These are phyloP conservation scores for Agriopis leucophaearia DNA, from an alignment of 2,888 invertebrate species.

Conservation along the genomic window DNA sequence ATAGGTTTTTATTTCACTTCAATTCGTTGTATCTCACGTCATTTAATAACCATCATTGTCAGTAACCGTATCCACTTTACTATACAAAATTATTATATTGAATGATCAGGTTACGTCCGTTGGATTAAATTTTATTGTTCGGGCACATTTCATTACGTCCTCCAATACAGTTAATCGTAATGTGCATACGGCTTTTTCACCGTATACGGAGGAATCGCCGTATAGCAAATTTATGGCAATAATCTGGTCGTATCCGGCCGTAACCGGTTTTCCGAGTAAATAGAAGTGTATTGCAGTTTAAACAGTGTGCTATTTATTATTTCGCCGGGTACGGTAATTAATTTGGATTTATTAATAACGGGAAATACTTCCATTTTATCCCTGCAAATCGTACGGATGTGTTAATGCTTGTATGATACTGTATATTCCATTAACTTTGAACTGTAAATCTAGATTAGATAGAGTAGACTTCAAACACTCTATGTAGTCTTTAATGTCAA, in stretches of 20 bases:
- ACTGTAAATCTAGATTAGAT: background rate
- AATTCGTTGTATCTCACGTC: background rate
- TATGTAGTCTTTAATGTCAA: too few species aligned
- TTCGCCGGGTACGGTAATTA: conserved; percentile 58
- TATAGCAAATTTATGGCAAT: conserved; percentile 75
- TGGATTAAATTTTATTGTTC: conserved; percentile 66
- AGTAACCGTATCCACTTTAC: conserved; percentile 36
- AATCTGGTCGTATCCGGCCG: conserved; percentile 74
- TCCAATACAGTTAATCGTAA: conserved; percentile 70
- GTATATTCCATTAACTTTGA: background rate
- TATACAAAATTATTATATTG: conserved; percentile 53
- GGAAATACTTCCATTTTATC: conserved; percentile 39
- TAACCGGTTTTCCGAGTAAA: conserved; percentile 66
- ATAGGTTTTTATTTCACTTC: background rate
- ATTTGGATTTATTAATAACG: conserved; percentile 61
- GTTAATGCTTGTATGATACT: conserved; percentile 7
- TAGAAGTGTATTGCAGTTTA: conserved; percentile 69
- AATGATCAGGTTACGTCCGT: conserved; percentile 55
- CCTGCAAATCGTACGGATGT: conserved; percentile 32
- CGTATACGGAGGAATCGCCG: conserved; percentile 7
- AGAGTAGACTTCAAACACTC: background rate
- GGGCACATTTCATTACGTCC: conserved; percentile 65
- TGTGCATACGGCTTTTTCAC: conserved; percentile 58
- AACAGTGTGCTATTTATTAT: conserved; percentile 68
- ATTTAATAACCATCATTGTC: conserved; percentile 13